Evolutionary conservation across 2,113 vertebrate genomes (phyloP).

Genomic region (Glaucidium brasilianum): DNA sequence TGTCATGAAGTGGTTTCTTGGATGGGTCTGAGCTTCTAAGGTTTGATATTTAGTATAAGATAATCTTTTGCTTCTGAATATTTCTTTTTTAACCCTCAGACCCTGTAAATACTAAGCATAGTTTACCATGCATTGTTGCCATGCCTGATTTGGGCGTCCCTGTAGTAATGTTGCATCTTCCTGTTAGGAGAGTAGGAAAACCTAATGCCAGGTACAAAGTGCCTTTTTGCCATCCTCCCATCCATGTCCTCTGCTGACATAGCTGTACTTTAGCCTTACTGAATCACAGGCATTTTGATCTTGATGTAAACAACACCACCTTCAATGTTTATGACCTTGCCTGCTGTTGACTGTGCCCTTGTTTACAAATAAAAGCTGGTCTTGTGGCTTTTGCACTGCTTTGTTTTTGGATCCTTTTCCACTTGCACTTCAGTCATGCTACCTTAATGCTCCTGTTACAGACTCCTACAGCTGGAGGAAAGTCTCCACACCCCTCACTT

Average conservation of each 20-base stretch:
- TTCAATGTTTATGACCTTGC: background rate
- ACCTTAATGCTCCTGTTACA: background rate
- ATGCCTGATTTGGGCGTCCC: background rate
- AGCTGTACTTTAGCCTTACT: background rate
- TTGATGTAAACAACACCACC: background rate
- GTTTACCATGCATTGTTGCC: background rate
- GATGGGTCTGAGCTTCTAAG: background rate
- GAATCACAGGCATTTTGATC: background rate
- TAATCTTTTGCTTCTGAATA: background rate
- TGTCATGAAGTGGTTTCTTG: background rate
- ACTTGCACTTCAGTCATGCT: background rate
- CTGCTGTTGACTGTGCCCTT: background rate
- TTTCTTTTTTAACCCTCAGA: background rate
- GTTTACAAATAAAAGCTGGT: background rate
- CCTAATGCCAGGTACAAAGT: background rate
- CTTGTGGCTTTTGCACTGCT: background rate
- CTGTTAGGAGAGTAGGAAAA: background rate
- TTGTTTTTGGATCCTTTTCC: background rate
- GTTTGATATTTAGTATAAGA: background rate
- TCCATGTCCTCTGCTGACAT: background rate
- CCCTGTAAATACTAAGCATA: background rate
- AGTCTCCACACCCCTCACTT: background rate
- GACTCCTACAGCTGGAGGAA: background rate
- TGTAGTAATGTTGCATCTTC: accelerated
- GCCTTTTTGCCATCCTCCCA: background rate